Conservation (phyloP, 2,113 vertebrate species). For the Anser brachyrhynchus region DNA sequence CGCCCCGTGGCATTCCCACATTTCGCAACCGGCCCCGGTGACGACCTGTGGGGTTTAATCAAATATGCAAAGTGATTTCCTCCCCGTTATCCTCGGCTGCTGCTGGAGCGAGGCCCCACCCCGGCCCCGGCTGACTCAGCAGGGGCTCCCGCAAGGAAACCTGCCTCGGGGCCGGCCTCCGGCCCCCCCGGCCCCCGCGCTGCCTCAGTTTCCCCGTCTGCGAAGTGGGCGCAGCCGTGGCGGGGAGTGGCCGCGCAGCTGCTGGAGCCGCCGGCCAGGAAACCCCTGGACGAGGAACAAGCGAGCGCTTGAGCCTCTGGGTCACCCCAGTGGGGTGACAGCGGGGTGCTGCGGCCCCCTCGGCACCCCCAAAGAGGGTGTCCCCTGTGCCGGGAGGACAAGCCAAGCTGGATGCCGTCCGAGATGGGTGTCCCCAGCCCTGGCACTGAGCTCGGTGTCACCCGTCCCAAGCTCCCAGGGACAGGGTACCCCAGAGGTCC, state of each 20-base stretch:
- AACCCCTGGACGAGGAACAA: background rate
- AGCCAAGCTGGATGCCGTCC: background rate
- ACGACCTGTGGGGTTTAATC: constrained; percentile 12
- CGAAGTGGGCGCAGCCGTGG: background rate
- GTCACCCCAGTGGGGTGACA: background rate
- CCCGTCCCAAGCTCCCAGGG: too few relatives aligned
- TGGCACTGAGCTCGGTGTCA: accelerated
- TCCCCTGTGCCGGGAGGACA: background rate
- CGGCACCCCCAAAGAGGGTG: background rate
- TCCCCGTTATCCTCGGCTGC: constrained; percentile 50
- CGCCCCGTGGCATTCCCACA: constrained; percentile 44
- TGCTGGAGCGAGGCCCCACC: constrained; percentile 56
- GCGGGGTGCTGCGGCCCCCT: background rate
- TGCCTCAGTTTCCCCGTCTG: constrained; percentile 53
- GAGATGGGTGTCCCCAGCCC: background rate
- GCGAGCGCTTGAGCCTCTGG: constrained; percentile 29
- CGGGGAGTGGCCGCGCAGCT: background rate
- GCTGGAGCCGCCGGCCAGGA: background rate
- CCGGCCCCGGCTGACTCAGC: constrained; percentile 54
- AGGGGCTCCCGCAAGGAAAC: constrained; percentile 56
- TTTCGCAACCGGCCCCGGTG: constrained; percentile 34
- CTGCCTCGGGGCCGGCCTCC: constrained; percentile 21
- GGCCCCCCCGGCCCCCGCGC: background rate
- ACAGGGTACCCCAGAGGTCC: background rate
- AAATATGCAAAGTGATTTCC: constrained; percentile 38